These are phyloP conservation scores for Gyps fulvus DNA, from an alignment of 2,113 vertebrate genomes.

Conservation along the genomic window DNA sequence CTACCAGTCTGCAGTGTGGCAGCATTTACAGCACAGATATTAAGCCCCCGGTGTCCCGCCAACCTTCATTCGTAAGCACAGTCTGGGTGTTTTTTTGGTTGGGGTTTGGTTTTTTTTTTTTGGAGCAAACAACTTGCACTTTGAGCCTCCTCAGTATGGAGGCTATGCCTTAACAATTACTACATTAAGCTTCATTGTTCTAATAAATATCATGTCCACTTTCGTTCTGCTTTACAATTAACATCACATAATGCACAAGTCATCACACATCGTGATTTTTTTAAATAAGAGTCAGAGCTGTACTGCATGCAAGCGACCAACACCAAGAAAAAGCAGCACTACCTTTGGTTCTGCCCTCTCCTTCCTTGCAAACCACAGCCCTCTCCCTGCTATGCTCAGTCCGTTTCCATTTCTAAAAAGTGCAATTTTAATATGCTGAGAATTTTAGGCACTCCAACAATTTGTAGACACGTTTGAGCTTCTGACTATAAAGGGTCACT, in stretches of 20 bases:
- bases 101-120: background rate
- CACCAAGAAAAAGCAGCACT: background rate
- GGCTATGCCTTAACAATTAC: background rate
- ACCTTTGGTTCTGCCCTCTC: background rate
- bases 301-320: background rate
- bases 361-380: background rate
- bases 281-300: background rate
- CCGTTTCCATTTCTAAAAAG: background rate
- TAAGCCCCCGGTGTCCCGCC: background rate
- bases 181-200: background rate
- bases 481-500: constrained; percentile 30
- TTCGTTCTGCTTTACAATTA: background rate
- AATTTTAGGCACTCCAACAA: constrained; percentile 27
- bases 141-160: background rate
- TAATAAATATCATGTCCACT: background rate
- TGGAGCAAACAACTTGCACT: background rate
- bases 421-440: background rate
- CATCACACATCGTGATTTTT: background rate
- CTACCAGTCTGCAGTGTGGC: background rate
- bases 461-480: background rate
- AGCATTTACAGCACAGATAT: background rate
- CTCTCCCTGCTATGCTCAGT: background rate
- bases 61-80: background rate
- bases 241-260: background rate
- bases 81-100: background rate